phyloP scores from a whole-genome alignment of 1,140 invertebrate species.

The Philotrypesis tridentata region DNA sequence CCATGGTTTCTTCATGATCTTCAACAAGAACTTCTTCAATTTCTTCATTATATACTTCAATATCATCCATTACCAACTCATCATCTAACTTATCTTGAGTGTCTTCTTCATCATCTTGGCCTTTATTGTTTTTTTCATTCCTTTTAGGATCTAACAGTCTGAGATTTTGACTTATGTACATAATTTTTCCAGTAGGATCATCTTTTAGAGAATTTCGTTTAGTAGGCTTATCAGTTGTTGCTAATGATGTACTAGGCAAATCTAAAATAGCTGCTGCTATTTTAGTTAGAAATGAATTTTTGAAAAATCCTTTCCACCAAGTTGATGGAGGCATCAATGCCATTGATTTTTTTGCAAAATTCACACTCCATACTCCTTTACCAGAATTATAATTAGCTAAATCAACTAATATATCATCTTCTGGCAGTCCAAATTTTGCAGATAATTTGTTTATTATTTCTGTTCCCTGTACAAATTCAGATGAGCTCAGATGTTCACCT shows the following conservation, averaged over 20 bases:
- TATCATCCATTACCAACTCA: constrained; percentile 38
- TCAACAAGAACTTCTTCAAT: constrained; percentile 50
- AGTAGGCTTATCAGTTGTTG: constrained; percentile 38
- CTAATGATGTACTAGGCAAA: constrained; percentile 46
- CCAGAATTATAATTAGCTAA: constrained; percentile 48
- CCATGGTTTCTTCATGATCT: constrained; percentile 41
- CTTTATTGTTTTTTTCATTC: constrained; percentile 39
- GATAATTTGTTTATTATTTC: constrained; percentile 50
- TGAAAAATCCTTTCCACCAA: constrained; percentile 49
- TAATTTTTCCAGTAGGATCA: constrained; percentile 50
- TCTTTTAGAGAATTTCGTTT: constrained; percentile 43
- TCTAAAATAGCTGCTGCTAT: constrained; percentile 48
- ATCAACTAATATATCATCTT: constrained; percentile 47
- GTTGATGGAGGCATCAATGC: constrained; percentile 46
- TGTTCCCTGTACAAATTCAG: constrained; percentile 43
- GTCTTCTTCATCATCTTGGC: constrained; percentile 30
- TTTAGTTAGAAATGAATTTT: constrained; percentile 49
- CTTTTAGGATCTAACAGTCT: constrained; percentile 46
- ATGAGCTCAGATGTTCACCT: constrained; percentile 44
- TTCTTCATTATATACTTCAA: constrained; percentile 49
- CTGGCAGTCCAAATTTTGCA: constrained; percentile 47
- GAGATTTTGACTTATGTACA: constrained; percentile 50
- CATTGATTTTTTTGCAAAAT: constrained; percentile 49
- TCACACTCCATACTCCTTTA: constrained; percentile 49
- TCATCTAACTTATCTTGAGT: constrained; percentile 27